Evolutionary conservation across 1,140 invertebrate species (phyloP).

Genomic region (Maconellicoccus hirsutus): DNA sequence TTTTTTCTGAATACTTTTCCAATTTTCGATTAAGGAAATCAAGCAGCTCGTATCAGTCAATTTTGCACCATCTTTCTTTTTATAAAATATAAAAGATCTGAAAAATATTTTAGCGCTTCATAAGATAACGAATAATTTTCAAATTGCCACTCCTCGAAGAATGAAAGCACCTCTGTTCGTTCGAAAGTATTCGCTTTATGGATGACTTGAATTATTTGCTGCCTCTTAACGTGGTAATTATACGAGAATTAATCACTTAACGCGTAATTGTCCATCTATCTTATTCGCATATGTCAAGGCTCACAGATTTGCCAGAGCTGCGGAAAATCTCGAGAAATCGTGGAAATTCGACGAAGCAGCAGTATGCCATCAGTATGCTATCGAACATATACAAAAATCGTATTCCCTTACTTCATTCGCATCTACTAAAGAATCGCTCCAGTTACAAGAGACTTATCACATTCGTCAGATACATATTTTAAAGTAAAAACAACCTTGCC

Average conservation of each 20-base stretch:
- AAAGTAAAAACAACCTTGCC: background rate
- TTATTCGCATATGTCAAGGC: background rate
- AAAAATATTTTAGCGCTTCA: too few relatives aligned
- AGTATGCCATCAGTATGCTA: background rate
- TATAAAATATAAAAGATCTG: too few relatives aligned
- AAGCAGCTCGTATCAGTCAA: too few relatives aligned
- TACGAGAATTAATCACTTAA: background rate
- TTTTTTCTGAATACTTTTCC: too few relatives aligned
- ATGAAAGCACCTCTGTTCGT: background rate
- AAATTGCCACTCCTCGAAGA: too few relatives aligned
- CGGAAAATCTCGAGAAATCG: background rate
- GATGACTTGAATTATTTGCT: background rate
- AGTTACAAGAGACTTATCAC: background rate
- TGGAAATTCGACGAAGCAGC: background rate
- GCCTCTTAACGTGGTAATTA: background rate
- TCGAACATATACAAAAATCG: background rate
- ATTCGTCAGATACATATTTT: background rate
- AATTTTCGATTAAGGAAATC: too few relatives aligned
- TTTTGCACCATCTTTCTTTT: too few relatives aligned
- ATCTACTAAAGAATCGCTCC: background rate
- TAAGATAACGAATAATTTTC: too few relatives aligned
- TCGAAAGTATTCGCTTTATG: background rate
- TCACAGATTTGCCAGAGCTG: background rate
- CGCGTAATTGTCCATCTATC: background rate
- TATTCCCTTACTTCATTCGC: background rate